A percentile compares a stretch with the other conserved stretches of the same genome.
phyloP scores from a whole-genome alignment of 1,140 invertebrate genomes.

The Diachasma alloeum region DNA sequence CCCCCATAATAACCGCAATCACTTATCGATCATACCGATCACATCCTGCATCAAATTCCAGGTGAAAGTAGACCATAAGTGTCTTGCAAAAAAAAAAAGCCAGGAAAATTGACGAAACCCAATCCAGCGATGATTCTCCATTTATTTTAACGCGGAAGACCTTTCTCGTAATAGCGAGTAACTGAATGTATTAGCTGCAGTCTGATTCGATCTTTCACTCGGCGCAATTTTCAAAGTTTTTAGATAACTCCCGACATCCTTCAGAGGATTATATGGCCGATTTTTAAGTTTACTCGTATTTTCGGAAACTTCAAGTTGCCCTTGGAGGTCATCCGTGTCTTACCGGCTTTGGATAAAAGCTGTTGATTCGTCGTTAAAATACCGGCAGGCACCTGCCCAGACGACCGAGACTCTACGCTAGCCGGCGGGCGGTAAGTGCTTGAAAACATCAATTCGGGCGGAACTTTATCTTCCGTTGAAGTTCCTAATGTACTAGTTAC shows the following conservation, averaged over 20 bases:
- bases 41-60: neutral
- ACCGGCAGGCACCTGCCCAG: neutral
- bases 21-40: neutral
- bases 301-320: too few species aligned
- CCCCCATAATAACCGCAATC: neutral
- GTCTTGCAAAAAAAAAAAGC: neutral
- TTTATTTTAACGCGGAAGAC: constrained; percentile 3
- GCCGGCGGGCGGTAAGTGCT: neutral
- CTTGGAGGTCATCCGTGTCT: too few species aligned
- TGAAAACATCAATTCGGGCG: neutral
- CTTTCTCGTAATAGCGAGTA: neutral
- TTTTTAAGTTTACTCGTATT: too few species aligned
- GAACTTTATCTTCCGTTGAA: neutral
- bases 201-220: neutral
- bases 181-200: neutral
- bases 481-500: neutral
- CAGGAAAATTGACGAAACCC: constrained; percentile 13
- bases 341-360: neutral
- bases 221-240: neutral
- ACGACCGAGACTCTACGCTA: neutral
- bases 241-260: neutral
- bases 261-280: neutral
- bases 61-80: constrained; percentile 23
- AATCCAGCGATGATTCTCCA: constrained; percentile 10
- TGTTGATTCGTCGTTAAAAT: neutral